Evolutionary conservation across 2,888 invertebrate species (phyloP), one percentile per base, ranked within the genome.

Genomic region (Brenthis ino): DNA sequence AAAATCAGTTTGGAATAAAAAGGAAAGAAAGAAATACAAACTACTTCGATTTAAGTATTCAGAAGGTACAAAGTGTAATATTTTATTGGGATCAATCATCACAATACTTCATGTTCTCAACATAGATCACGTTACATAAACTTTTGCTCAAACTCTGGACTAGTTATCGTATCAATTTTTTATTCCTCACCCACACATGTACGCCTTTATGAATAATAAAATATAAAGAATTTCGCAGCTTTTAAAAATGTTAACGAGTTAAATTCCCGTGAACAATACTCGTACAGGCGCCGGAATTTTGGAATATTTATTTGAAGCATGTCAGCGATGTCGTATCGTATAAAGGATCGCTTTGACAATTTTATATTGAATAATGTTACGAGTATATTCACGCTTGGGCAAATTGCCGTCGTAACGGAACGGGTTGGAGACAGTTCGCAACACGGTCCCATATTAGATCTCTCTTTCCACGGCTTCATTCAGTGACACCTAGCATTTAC

Each of bases 291-390:
- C 37, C 37, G 37, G 37, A 43, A 51, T 43, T 63, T 63, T 51
- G 43, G 43, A 63, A 20, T 43, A 63, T 53, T 51, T 14, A 64
- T 55, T 47, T 55, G 47, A 55, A 55, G 20, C n/a, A 64, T 47
- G 55, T 47, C 24, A n/a, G 13, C 20, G 6, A 28, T n/a, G 16
- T 58, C 64, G 58, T 68, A 37, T 43, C n/a, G 20, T 70, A 24
- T 65, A 57, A 63, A 64, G 58, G 37, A 47, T 28, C 54, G 53
- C 48, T 57, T 54, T 47, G 51, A 64, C 61, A 69, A 64, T 68
- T 60, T 53, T 65, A 67, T 70, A 68, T 69, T 72, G 67, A 70
- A 58, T 67, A 67, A 64, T 70, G 64, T 64, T 67, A 51, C 37
- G 37, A 43, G 37, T 43, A 43, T 60, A 50, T 67, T 64, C 57